These are phyloP conservation scores for Odontophorus gujanensis DNA, from an alignment of 2,113 vertebrate species.

Conservation along the genomic window DNA sequence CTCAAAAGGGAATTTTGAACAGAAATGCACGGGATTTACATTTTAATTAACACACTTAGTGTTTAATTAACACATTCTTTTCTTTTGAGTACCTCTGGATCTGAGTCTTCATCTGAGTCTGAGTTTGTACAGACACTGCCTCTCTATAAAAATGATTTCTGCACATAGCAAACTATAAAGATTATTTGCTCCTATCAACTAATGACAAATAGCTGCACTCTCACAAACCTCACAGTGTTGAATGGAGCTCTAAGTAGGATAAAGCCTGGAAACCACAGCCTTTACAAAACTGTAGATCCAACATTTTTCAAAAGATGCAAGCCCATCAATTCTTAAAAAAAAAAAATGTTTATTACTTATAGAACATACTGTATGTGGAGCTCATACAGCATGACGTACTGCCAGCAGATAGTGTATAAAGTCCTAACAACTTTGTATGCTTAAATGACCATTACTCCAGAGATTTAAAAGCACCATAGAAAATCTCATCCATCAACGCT, in stretches of 20 bases:
- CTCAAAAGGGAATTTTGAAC: slow-evolving; percentile 25
- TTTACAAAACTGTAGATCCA: neutral
- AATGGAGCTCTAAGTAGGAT: neutral
- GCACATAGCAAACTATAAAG: neutral
- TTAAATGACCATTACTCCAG: neutral
- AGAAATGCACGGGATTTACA: slow-evolving; percentile 38
- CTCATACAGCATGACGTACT: neutral
- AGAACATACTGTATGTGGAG: neutral
- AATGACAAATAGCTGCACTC: neutral
- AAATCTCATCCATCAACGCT: neutral
- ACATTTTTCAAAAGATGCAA: neutral
- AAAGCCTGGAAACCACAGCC: neutral
- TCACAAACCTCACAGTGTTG: neutral
- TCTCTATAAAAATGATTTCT: neutral
- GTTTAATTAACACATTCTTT: neutral
- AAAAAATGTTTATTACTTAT: neutral
- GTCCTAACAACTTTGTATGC: neutral
- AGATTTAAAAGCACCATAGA: neutral
- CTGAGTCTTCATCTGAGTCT: neutral
- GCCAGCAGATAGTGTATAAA: neutral
- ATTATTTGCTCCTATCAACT: neutral
- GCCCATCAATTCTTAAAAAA: neutral
- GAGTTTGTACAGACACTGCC: neutral
- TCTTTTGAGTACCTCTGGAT: neutral
- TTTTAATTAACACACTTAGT: slow-evolving; percentile 37